Base-by-base conservation (phyloP, 2,888 invertebrate genomes). In the Encarsia formosa region DNA sequence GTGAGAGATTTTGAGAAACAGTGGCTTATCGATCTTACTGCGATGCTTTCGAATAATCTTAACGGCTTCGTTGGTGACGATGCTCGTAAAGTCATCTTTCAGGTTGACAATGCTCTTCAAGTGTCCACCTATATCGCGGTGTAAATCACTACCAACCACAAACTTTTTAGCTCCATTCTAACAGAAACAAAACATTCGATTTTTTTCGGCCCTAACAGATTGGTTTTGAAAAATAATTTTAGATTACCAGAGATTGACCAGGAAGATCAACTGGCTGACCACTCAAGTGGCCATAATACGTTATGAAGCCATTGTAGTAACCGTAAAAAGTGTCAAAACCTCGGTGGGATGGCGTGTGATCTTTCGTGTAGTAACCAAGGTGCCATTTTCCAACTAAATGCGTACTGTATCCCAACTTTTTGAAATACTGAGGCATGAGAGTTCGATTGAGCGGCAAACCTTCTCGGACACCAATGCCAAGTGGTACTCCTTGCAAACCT, bases 301-400 rank as follows among this genome's bases (percentile, higher is more conserved):
- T 88, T 51, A 89, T 82, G 59, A 81, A 85, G 2, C 89, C 91
- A 54, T 85, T 86, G 79, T 88, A 87, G 68, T 91, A 92, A 2
- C 95, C 95, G 66, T 83, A 88, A 69, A 91, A 90, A 5, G 82
- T 78, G 61, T 89, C 85, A 65, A 89, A 95, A 3, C 91, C 91
- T 29, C 91, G 79, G 54, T 75, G 75, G 0, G 81, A 81, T 1
- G 91, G 91, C 5, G 87, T 82, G 65, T 82, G 84, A 56, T 78
- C 75, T 45, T 73, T 64, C 6, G 71, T 67, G 55, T 73, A 75
- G 65, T 78, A 79, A 2, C 81, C 81, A 37, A 80, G 65, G 59
- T 81, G 81, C 80, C 81, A 81, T 72, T 81, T 82, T 32, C 81
- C 81, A 13, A 81, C 73, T 3, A 79, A 70, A 55, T 77, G 77